Conservation (phyloP, 1,140 invertebrate genomes). For the Bombus huntii region DNA sequence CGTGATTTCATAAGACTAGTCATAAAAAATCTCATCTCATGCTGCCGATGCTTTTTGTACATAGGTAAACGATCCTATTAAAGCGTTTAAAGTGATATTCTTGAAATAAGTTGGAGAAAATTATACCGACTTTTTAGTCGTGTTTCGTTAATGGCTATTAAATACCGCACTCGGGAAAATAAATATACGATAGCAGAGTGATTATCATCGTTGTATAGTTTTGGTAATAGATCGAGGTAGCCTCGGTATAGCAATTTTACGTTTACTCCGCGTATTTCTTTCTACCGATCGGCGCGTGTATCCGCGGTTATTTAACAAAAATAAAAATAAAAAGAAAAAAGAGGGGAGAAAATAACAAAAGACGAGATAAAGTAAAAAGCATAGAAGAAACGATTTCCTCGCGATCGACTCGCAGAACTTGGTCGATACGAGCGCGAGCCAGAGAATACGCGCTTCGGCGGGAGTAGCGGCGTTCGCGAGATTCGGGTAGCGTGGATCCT, state of each 20-base stretch:
- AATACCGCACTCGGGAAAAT: background rate
- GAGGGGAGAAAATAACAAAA: rapidly evolving
- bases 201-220: background rate
- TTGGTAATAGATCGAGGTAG: background rate
- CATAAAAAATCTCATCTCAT: background rate
- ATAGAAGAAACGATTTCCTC: background rate
- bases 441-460: too few relatives aligned
- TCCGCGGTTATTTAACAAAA: too few relatives aligned
- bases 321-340: background rate
- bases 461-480: background rate
- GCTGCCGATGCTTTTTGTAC: background rate
- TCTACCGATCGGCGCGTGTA: background rate
- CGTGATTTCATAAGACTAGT: background rate
- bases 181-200: background rate
- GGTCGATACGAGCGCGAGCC: background rate
- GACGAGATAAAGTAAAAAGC: background rate
- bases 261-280: background rate
- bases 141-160: background rate
- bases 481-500: conserved; percentile 24
- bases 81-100: background rate
- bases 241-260: background rate
- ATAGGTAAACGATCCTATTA: background rate
- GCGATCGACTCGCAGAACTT: background rate
- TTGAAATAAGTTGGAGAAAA: background rate
- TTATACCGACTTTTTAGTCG: background rate